Evolutionary conservation across 1,140 invertebrate genomes (phyloP).

Genomic region (Drosophila ananassae): DNA sequence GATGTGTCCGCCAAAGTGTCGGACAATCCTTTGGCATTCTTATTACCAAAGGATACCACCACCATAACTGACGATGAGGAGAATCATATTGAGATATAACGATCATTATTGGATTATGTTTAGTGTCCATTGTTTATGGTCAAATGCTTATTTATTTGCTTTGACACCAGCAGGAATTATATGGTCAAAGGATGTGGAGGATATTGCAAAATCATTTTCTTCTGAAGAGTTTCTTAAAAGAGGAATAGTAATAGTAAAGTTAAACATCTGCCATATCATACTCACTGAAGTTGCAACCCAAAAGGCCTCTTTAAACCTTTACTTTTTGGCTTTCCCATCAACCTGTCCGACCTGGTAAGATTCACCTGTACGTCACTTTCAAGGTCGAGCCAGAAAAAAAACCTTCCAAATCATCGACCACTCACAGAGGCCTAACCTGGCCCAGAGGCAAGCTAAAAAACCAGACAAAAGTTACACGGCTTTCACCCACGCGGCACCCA

Average conservation of each 20-base stretch:
- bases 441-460: slow-evolving; percentile 30
- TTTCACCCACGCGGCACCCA: slow-evolving; percentile 15
- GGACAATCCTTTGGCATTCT: slow-evolving; percentile 8
- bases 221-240: slow-evolving; percentile 1
- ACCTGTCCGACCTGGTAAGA: not conserved
- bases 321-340: not conserved
- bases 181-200: not conserved
- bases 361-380: slow-evolving; percentile 28
- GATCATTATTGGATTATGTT: slow-evolving; percentile 30
- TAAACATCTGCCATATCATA: too few species aligned
- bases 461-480: slow-evolving; percentile 35
- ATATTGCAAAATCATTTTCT: not conserved
- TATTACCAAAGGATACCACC: slow-evolving; percentile 3
- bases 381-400: slow-evolving; percentile 22
- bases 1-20: slow-evolving; percentile 50
- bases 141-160: slow-evolving; percentile 21
- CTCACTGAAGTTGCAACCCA: not conserved
- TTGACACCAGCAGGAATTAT: not conserved
- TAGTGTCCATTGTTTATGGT: slow-evolving; percentile 38
- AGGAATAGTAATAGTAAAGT: slow-evolving; percentile 4
- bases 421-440: slow-evolving; percentile 12
- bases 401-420: slow-evolving; percentile 1
- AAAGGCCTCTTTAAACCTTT: not conserved
- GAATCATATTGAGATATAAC: slow-evolving; percentile 13
- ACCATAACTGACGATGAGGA: not conserved